phyloP scores from a whole-genome alignment of 2,797 vertebrate genomes.

The Phalloptychus januarius region DNA sequence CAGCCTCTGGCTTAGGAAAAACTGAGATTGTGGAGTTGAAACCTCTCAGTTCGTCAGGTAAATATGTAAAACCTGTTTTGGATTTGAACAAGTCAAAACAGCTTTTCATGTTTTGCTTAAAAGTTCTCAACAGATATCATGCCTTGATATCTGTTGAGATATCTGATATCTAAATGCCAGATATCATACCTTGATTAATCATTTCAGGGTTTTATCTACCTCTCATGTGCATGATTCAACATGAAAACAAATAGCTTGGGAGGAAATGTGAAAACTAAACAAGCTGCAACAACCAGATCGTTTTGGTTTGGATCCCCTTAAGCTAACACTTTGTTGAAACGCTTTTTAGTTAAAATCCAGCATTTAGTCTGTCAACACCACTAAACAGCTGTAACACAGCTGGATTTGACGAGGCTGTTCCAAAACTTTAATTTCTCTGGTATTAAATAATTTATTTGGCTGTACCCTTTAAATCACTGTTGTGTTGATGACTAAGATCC shows the following conservation, averaged over 20 bases:
- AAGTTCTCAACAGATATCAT: not conserved
- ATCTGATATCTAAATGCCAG: too few relatives aligned
- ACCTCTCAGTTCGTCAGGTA: not conserved
- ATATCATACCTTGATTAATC: not conserved
- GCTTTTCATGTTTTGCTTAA: not conserved
- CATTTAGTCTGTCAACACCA: not conserved
- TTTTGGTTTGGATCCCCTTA: not conserved
- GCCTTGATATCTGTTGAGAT: too few relatives aligned
- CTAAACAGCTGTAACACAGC: too few relatives aligned
- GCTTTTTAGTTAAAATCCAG: too few relatives aligned
- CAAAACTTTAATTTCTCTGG: not conserved
- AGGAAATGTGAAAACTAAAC: not conserved
- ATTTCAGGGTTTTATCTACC: not conserved
- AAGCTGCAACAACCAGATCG: not conserved
- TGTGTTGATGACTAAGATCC: not conserved
- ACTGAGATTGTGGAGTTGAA: not conserved
- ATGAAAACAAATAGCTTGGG: not conserved
- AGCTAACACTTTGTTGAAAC: not conserved
- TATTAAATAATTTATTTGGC: not conserved
- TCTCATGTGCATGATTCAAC: not conserved
- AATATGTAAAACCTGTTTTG: not conserved
- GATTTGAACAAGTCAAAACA: not conserved
- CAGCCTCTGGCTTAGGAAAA: conserved; percentile 34
- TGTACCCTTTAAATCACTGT: not conserved
- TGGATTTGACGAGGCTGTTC: not conserved